Percentiles rank a stretch among this genome's conserved stretches.
phyloP scores from a whole-genome alignment of 2,888 invertebrate genomes.

The Orchesellides sinensis region DNA sequence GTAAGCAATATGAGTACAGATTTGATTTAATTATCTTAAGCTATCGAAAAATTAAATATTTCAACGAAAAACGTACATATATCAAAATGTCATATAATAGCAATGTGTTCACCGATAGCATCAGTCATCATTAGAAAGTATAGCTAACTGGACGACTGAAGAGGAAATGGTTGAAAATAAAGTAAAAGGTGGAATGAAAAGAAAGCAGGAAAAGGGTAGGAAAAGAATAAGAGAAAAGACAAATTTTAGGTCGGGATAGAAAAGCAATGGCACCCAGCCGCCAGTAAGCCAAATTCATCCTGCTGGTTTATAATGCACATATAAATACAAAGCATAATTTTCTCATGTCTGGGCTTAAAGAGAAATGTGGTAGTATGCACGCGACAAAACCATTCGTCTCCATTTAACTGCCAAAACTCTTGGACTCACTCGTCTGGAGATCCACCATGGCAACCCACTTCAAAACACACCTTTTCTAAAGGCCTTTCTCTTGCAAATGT shows the following conservation, averaged over 20 bases:
- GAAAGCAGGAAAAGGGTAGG: neutral
- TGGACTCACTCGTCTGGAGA: constrained; percentile 72
- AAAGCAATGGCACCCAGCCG: neutral
- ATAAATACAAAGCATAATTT: neutral
- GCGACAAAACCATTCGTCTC: constrained; percentile 75
- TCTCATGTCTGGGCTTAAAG: too few relatives aligned
- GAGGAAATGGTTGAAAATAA: too few relatives aligned
- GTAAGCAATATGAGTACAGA: too few relatives aligned
- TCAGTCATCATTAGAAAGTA: too few relatives aligned
- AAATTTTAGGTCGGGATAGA: neutral
- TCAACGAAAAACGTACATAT: too few relatives aligned
- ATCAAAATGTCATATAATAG: too few relatives aligned
- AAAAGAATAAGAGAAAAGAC: neutral
- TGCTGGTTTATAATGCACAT: neutral
- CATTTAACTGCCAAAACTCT: constrained; percentile 75
- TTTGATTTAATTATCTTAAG: too few relatives aligned
- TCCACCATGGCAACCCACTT: constrained; percentile 75
- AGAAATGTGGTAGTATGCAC: constrained; percentile 69
- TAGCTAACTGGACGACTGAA: too few relatives aligned
- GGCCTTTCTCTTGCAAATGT: constrained; percentile 36
- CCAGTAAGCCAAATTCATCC: constrained; percentile 13
- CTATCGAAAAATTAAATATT: too few relatives aligned
- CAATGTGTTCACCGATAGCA: too few relatives aligned
- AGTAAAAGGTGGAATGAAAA: constrained; percentile 1
- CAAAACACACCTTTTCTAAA: constrained; percentile 72